Percentiles rank a stretch among this genome's conserved stretches.
phyloP scores from a whole-genome alignment of 2,797 vertebrate genomes.

The Mus spretus region DNA sequence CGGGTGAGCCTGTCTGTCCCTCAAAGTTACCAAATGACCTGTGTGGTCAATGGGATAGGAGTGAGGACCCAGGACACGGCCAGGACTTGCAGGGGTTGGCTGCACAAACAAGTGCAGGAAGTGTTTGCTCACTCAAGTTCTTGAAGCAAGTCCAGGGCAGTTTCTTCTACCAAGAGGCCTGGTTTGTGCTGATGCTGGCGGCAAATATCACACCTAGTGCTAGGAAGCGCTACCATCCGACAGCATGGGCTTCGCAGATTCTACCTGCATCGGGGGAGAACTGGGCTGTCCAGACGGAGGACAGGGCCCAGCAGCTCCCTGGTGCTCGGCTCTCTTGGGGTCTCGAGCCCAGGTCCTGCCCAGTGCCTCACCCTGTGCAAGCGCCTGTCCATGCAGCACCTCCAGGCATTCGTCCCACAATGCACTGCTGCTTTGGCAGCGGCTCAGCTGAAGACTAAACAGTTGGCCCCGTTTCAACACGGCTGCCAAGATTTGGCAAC shows the following conservation, averaged over 20 bases:
- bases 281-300: slow-evolving; percentile 68
- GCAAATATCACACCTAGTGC: background rate
- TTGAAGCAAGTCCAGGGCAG: background rate
- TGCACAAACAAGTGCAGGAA: background rate
- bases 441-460: slow-evolving; percentile 98
- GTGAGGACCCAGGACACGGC: background rate
- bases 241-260: background rate
- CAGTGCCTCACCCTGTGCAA: slow-evolving; percentile 83
- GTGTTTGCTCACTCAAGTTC: background rate
- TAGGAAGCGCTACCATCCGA: background rate
- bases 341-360: slow-evolving; percentile 80
- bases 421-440: slow-evolving; percentile 94
- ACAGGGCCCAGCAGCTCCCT: background rate
- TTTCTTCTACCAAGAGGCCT: background rate
- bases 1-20: background rate
- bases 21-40: background rate
- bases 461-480: slow-evolving; percentile 97
- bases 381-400: slow-evolving; percentile 84
- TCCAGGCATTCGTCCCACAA: slow-evolving; percentile 93
- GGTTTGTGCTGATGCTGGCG: slow-evolving; percentile 30
- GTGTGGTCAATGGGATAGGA: fast-evolving
- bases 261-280: background rate
- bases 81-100: background rate
- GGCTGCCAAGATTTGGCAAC: slow-evolving; percentile 98
- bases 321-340: slow-evolving; percentile 52